Evolutionary conservation across 2,113 vertebrate genomes (phyloP), one percentile per base, ranked within the genome.

Genomic region (Synodontis membranacea): DNA sequence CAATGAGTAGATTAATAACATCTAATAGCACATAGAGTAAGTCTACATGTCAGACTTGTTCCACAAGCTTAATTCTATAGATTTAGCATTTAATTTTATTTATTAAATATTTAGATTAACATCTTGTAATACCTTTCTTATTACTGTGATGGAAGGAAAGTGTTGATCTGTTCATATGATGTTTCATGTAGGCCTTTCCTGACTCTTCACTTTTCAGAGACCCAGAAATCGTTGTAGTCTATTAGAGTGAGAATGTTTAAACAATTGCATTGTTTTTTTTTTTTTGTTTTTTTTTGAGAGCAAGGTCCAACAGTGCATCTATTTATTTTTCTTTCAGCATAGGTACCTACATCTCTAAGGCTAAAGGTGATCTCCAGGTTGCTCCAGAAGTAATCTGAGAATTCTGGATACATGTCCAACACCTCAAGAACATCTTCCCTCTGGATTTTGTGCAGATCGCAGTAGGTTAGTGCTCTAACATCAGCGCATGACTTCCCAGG

Each of bases 291-390:
- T 31, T 39, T 15, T 25, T 74, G 25, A 8, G 66, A 68, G 37
- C 68, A 75, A 46, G 25, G 17, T 52, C 5, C 3, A 54, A 44
- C 56, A 80, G 25, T 81, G 8, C 5, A n/a, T n/a, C 1, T 56
- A 54, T 81, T 62, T 74, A 0, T 76, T 31, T 37, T 75, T 44
- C 50, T 79, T 34, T 48, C 5, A 79, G 50, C 15, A 34, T 54
- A 75, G 23, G 15, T 50, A 34, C 44, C 94, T 92, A 97, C 96
- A 1, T 97, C 96, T 1, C 96, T 94, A 68, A 97, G 93, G 91
- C 97, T 97, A 90, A 97, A 97, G 52, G 96, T 97, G 92, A 97
- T 97, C 93, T 97, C 96, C 70, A 97, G 90, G 89, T 95, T 97
- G 89, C 94, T 93, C 96, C 96, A 97, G 93, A 97, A 97, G 90